These are phyloP conservation scores for Glareola pratincola DNA, from an alignment of 2,113 vertebrate species.

Conservation along the genomic window DNA sequence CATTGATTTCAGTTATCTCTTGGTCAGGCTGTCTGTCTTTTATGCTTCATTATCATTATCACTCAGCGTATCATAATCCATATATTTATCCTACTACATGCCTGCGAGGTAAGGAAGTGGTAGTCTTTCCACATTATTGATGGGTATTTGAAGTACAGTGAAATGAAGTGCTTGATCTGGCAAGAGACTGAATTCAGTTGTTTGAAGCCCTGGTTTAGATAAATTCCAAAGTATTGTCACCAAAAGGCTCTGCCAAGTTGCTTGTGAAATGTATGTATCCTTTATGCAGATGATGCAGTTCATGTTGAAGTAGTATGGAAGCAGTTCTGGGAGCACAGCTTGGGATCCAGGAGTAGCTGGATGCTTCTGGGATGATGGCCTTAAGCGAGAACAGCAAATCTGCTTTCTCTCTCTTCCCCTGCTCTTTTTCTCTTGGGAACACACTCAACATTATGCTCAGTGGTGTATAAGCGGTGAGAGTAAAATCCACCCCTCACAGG, in stretches of 20 bases:
- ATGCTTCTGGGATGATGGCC: background rate
- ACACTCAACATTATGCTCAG: background rate
- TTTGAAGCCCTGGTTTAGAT: background rate
- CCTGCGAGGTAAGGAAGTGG: background rate
- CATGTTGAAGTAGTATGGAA: background rate
- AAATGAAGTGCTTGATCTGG: background rate
- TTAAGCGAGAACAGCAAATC: background rate
- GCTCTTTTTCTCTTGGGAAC: background rate
- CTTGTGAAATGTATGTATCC: background rate
- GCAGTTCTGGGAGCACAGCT: background rate
- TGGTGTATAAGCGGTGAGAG: background rate
- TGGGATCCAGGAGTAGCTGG: background rate
- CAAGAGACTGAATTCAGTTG: background rate
- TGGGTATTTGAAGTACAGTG: background rate
- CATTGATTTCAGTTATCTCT: slow-evolving; percentile 27
- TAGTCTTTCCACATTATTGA: background rate
- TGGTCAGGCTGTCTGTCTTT: background rate
- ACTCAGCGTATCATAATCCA: background rate
- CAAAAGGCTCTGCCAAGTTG: background rate
- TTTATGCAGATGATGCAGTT: background rate
- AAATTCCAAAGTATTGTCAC: background rate
- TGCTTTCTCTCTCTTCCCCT: background rate
- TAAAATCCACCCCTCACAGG: background rate
- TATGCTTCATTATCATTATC: slow-evolving; percentile 4
- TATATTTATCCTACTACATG: background rate